These are phyloP conservation scores for Leptodactylus fuscus DNA, from an alignment of 2,113 vertebrate genomes.

Conservation along the genomic window DNA sequence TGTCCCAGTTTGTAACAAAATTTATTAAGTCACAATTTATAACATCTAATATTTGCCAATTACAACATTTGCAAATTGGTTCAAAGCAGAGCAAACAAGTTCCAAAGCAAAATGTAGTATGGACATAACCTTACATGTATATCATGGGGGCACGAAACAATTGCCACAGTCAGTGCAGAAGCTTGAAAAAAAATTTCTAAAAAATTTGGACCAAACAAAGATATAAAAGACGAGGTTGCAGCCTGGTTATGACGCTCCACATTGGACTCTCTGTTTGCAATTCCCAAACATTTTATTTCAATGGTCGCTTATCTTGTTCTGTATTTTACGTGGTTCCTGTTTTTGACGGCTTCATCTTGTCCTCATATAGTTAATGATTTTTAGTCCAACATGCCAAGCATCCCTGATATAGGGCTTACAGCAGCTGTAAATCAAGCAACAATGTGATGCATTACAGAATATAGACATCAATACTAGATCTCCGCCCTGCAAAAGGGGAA, in stretches of 20 bases:
- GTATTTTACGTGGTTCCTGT: constrained; percentile 50
- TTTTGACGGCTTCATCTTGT: constrained; percentile 1
- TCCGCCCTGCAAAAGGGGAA: constrained; percentile 58
- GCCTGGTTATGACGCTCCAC: not conserved
- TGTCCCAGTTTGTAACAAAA: too few relatives aligned
- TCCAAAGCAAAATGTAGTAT: too few relatives aligned
- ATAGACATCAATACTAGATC: constrained; percentile 33
- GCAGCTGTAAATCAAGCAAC: constrained; percentile 52
- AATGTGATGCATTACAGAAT: constrained; percentile 15
- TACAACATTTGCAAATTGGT: too few relatives aligned
- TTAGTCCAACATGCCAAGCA: not conserved
- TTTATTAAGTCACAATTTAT: too few relatives aligned
- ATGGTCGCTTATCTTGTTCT: constrained; percentile 43
- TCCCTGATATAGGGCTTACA: not conserved
- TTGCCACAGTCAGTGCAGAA: too few relatives aligned
- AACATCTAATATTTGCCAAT: too few relatives aligned
- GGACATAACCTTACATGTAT: too few relatives aligned
- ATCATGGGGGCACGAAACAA: too few relatives aligned
- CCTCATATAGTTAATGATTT: constrained; percentile 53
- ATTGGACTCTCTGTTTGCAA: not conserved
- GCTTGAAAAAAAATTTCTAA: too few relatives aligned
- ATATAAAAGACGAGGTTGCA: too few relatives aligned
- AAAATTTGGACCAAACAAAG: too few relatives aligned
- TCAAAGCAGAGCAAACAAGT: too few relatives aligned
- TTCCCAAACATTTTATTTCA: constrained; percentile 30